Base-by-base conservation (phyloP, 2,113 vertebrate genomes). In the Erythrocercus mccallii region DNA sequence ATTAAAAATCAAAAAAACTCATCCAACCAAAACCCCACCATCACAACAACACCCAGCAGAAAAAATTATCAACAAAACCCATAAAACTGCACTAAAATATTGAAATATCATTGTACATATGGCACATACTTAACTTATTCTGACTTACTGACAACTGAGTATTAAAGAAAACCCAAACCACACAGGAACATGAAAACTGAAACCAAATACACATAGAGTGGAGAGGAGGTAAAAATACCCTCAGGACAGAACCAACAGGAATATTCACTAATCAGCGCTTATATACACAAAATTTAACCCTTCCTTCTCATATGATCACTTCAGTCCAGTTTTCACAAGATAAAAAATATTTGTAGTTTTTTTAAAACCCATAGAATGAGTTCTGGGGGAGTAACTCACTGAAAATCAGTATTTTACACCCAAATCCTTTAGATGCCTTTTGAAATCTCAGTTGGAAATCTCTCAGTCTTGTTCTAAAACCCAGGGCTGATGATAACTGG, bases 131-230 rank as follows among this genome's bases (percentile, higher is more conserved):
- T 1, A 0, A 35, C 8, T 74, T 81, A 16, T 10, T 65, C 21
- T 57, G 45, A 69, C 2, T 0, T 30, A 60, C 2, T 90, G 20
- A 15, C n/a, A 56, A 47, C 0, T 22, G 6, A 47, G 11, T 31
- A 30, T 25, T 57, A 30, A 31, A 44, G 40, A 66, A 45, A 58
- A 31, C 1, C 3, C 48, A 76, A 50, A 44, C 12, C 15, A 31
- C 15, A 28, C 0, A 90, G 15, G 10, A 74, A 87, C 1, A 68
- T 35, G 15, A 37, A 90, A 82, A 72, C 18, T 47, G 17, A 91
- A 93, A 74, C 5, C 19, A 84, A 60, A 69, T 14, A 28, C 3
- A n/a, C 1, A 15, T 0, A 7, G 1, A 80, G 31, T 7, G 5
- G 18, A 42, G 9, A 51, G 57, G 7, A 79, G 31, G 6, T 54